phyloP scores from a whole-genome alignment of 2,888 invertebrate species.

The Conistra vaccinii region DNA sequence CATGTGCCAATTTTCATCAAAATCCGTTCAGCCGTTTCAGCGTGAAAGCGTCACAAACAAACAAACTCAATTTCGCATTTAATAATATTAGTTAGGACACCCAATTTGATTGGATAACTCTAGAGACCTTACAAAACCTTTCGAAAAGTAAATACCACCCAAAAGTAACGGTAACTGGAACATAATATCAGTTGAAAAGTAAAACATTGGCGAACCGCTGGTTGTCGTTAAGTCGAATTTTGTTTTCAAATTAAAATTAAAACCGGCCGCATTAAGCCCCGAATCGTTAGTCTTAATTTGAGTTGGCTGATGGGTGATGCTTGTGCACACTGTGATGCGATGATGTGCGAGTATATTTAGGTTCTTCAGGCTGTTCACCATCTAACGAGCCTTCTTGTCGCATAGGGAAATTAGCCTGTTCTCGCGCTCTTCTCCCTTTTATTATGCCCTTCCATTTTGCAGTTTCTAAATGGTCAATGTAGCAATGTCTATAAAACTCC shows the following conservation, averaged over 20 bases:
- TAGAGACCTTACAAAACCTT: not conserved
- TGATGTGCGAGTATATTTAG: not conserved
- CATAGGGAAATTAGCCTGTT: too few species aligned
- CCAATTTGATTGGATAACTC: not conserved
- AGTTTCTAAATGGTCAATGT: too few species aligned
- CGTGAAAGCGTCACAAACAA: too few species aligned
- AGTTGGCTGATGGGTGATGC: conserved; percentile 71
- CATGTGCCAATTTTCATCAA: too few species aligned
- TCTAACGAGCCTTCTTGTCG: too few species aligned
- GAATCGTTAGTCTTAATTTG: conserved; percentile 90
- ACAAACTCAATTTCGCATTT: too few species aligned
- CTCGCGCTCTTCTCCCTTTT: too few species aligned
- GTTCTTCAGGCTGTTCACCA: too few species aligned
- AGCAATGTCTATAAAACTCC: too few species aligned
- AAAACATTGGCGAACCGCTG: conserved; percentile 63
- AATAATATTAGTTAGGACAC: not conserved
- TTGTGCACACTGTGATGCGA: conserved; percentile 42
- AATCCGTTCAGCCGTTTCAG: too few species aligned
- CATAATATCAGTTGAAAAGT: conserved; percentile 66
- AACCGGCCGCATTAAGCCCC: conserved; percentile 83
- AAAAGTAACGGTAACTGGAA: conserved; percentile 50
- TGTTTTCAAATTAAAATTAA: conserved; percentile 88
- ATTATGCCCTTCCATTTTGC: too few species aligned
- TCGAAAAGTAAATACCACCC: conserved; percentile 31
- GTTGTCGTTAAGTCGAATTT: conserved; percentile 83